phyloP scores from a whole-genome alignment of 2,113 vertebrate species.

The Tragelaphus imberbis region DNA sequence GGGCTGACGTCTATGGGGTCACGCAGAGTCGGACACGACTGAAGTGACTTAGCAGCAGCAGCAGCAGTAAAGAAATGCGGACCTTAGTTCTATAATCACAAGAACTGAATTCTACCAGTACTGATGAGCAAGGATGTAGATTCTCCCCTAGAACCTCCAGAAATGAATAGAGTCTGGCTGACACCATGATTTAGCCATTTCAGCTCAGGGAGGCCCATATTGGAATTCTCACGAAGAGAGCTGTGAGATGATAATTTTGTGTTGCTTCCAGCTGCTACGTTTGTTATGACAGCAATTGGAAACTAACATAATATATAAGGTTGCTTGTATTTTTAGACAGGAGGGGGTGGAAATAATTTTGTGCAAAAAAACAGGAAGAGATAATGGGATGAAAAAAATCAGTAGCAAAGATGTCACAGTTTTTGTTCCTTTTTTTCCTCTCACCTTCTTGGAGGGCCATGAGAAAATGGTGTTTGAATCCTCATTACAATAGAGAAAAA shows the following conservation, averaged over 20 bases:
- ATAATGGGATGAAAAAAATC: neutral
- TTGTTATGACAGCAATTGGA: neutral
- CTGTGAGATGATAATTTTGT: neutral
- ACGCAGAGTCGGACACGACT: too few species aligned
- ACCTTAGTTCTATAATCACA: neutral
- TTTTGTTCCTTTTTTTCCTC: neutral
- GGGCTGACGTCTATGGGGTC: too few species aligned
- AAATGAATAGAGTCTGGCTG: neutral
- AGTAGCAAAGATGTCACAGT: neutral
- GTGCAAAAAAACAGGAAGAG: neutral
- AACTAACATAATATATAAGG: neutral
- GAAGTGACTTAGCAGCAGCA: too few species aligned
- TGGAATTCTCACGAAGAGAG: neutral
- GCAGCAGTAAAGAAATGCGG: neutral
- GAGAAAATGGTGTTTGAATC: neutral
- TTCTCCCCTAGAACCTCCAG: neutral
- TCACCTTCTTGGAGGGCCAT: neutral
- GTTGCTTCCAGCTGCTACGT: neutral
- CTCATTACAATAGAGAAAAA: neutral
- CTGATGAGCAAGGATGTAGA: neutral
- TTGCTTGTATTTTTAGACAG: neutral
- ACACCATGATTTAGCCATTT: neutral
- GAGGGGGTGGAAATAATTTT: neutral
- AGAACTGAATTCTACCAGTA: neutral
- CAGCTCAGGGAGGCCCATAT: neutral